phyloP scores from a whole-genome alignment of 2,113 vertebrate species.

The Hydrolagus affinis region DNA sequence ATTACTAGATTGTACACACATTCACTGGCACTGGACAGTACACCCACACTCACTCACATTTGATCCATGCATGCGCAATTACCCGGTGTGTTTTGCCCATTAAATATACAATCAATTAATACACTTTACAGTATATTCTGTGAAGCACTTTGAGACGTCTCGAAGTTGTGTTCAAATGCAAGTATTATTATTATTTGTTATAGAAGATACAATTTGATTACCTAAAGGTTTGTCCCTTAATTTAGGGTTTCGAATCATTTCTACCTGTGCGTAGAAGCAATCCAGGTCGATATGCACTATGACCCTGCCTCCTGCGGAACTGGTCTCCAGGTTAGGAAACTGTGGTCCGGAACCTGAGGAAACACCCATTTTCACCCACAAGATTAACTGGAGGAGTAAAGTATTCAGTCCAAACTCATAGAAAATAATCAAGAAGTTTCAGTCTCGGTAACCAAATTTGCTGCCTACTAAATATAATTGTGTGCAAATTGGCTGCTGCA shows the following conservation, averaged over 20 bases:
- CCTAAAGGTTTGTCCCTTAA: slow-evolving; percentile 72
- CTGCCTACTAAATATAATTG: too few relatives aligned
- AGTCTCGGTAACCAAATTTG: too few relatives aligned
- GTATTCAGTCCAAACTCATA: not conserved
- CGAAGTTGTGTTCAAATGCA: not conserved
- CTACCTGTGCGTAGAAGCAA: slow-evolving; percentile 87
- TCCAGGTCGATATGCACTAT: slow-evolving; percentile 79
- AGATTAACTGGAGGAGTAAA: not conserved
- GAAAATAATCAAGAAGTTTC: too few relatives aligned
- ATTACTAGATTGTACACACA: too few relatives aligned
- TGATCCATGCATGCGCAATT: not conserved
- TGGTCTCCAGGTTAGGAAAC: not conserved
- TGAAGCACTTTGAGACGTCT: too few relatives aligned
- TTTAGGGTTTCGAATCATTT: slow-evolving; percentile 76
- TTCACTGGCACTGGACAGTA: not conserved
- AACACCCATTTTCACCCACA: too few relatives aligned
- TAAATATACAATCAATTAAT: too few relatives aligned
- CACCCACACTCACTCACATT: not conserved
- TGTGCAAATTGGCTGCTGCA: too few relatives aligned
- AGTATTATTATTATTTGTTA: not conserved
- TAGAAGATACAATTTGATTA: slow-evolving; percentile 42
- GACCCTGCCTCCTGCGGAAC: slow-evolving; percentile 43
- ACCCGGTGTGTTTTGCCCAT: too few relatives aligned
- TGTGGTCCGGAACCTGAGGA: not conserved
- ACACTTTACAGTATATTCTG: too few relatives aligned